Base-by-base conservation (phyloP, 2,113 vertebrate species). In the Malurus melanocephalus region DNA sequence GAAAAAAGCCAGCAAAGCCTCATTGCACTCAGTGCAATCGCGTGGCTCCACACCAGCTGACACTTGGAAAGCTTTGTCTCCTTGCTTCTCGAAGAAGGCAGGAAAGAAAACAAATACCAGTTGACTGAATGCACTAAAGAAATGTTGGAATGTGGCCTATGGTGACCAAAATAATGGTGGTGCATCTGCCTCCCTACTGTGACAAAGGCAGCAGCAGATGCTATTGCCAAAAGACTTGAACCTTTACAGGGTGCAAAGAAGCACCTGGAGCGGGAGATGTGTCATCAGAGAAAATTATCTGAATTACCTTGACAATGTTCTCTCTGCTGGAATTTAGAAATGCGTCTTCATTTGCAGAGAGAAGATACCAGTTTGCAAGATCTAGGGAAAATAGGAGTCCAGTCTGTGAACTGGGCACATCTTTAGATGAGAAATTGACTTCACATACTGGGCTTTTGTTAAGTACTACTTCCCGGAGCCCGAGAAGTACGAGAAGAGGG, bases 211-310 rank as follows among this genome's bases (percentile, higher is more conserved):
- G 75, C 61, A 88, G 38, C 68, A 19, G 49, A 55, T 35, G 46
- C 42, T 21, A 65, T 56, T 30, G 62, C 56, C 4, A 9, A 80
- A 69, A 84, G 48, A 48, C 49, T 92, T 81, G 88, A 90, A 90
- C 85, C 55, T 94, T 93, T 88, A 28, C 87, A 72, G 48, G n/a
- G 60, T 49, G 76, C 21, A 24, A 60, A 91, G 71, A 82, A 56
- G 45, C 74, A 82, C 57, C 78, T 68, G 68, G 78, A 80, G 35
- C 33, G 18, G 73, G 73, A 86, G 88, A 80, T 88, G 89, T 94
- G 87, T 91, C 90, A 94, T 78, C 87, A 69, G 74, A 74, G 77
- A 91, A 89, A 93, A 93, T 73, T 26, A 43, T 52, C 80, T 89
- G 85, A 77, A 72, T 96, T 90, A 66, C 60, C 71, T 84, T 80